Conservation (phyloP, 2,797 vertebrate genomes). For the Leptoclinus maculatus region DNA sequence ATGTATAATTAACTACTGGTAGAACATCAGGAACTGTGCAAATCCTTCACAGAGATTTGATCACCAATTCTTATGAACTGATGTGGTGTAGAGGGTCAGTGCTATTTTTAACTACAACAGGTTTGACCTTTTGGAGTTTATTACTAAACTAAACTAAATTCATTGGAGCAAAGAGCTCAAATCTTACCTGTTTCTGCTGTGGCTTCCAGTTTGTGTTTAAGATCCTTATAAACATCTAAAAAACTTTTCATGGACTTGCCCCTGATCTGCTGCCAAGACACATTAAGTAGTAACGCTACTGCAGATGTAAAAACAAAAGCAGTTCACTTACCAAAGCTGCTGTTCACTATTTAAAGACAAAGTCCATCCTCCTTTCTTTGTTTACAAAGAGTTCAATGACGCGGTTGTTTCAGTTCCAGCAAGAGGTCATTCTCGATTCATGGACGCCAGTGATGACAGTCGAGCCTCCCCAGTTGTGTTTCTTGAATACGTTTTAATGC, state of each 20-base stretch:
- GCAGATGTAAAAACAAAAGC: no score
- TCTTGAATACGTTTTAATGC: no score
- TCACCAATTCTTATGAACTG: not conserved
- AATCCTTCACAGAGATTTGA: not conserved
- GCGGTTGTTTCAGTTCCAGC: no score
- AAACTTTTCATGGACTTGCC: not conserved
- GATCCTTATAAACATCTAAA: not conserved
- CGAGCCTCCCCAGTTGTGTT: no score
- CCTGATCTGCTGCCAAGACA: constrained; percentile 8
- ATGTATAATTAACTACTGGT: not conserved
- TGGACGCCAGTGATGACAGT: no score
- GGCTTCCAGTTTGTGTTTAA: constrained; percentile 13
- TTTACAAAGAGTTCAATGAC: no score
- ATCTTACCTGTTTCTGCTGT: not conserved
- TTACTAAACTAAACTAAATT: not conserved
- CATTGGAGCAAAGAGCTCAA: not conserved
- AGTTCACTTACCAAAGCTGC: no score
- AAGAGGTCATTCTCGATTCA: no score
- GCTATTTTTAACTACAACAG: not conserved
- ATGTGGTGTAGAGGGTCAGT: not conserved
- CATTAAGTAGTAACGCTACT: no score
- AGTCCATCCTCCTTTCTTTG: no score
- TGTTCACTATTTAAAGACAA: no score
- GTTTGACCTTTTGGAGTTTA: not conserved
- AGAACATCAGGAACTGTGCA: not conserved